These are phyloP conservation scores for Corvus hawaiiensis DNA, from an alignment of 2,113 vertebrate species.

Conservation along the genomic window DNA sequence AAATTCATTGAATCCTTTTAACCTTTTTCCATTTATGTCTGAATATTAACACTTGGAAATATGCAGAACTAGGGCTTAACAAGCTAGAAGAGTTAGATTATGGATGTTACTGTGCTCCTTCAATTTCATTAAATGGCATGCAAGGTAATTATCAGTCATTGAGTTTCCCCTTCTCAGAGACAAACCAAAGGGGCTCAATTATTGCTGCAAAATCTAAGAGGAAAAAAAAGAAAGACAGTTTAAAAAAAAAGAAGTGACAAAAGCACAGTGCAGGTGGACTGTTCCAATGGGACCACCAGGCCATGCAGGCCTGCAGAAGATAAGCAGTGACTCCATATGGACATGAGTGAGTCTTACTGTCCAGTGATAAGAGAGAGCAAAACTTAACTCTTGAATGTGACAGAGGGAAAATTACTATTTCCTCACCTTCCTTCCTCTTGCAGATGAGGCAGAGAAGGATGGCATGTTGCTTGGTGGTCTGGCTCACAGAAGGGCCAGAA, in stretches of 20 bases:
- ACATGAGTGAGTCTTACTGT: neutral
- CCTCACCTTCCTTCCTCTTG: neutral
- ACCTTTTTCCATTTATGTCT: constrained; percentile 56
- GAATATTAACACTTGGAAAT: constrained; percentile 36
- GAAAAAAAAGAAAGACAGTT: neutral
- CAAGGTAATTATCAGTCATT: constrained; percentile 15
- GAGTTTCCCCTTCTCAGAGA: neutral
- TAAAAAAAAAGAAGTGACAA: neutral
- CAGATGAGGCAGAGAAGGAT: neutral
- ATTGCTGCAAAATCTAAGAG: neutral
- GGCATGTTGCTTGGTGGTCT: neutral
- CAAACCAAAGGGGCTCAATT: neutral
- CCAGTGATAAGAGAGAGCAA: neutral
- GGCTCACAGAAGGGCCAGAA: neutral
- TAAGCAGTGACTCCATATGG: neutral
- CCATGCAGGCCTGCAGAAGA: neutral
- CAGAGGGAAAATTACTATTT: neutral
- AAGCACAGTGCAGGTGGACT: neutral
- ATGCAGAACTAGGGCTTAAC: neutral
- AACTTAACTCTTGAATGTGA: neutral
- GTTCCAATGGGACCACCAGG: neutral
- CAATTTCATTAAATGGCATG: constrained; percentile 4
- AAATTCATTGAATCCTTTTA: constrained; percentile 57
- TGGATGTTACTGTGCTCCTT: constrained; percentile 12
- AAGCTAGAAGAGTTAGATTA: constrained; percentile 17